Conservation (phyloP, 2,797 vertebrate species). For the Esox masquinongy region DNA sequence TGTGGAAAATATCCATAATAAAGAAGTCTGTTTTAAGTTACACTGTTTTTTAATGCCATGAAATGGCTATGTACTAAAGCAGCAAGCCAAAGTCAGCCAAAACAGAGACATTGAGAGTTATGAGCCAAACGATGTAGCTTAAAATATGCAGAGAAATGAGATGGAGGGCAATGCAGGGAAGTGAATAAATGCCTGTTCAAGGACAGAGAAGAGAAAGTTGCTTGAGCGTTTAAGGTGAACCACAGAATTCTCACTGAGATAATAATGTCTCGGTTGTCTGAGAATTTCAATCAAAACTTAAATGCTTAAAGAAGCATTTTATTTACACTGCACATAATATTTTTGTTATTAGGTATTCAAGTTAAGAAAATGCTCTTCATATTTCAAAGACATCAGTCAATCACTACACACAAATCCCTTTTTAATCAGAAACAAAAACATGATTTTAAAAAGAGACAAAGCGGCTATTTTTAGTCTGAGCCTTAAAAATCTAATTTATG, state of each 20-base stretch:
- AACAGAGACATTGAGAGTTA: conserved; percentile 35
- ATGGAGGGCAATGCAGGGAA: conserved; percentile 7
- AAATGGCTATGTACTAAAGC: conserved; percentile 32
- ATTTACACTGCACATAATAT: conserved; percentile 34
- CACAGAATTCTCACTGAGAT: conserved; percentile 42
- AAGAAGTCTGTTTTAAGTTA: conserved; percentile 20
- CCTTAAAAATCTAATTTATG: conserved; percentile 14
- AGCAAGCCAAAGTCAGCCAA: conserved; percentile 35
- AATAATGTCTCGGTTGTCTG: conserved; percentile 43
- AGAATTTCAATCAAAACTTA: conserved; percentile 48
- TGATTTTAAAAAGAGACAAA: not conserved
- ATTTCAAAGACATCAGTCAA: conserved; percentile 13
- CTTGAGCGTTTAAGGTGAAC: conserved; percentile 46
- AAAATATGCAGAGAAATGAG: conserved; percentile 15
- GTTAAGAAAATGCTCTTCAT: conserved; percentile 18
- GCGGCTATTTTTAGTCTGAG: not conserved
- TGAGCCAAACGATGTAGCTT: conserved; percentile 37
- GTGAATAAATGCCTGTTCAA: conserved; percentile 59
- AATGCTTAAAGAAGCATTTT: conserved; percentile 12
- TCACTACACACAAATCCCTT: conserved; percentile 1
- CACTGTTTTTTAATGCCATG: conserved; percentile 14
- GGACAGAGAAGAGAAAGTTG: conserved; percentile 56
- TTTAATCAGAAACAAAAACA: not conserved
- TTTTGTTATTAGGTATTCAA: conserved; percentile 17
- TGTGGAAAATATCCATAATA: not conserved